Evolutionary conservation across 2,113 vertebrate species (phyloP).

Genomic region (Fulica atra): DNA sequence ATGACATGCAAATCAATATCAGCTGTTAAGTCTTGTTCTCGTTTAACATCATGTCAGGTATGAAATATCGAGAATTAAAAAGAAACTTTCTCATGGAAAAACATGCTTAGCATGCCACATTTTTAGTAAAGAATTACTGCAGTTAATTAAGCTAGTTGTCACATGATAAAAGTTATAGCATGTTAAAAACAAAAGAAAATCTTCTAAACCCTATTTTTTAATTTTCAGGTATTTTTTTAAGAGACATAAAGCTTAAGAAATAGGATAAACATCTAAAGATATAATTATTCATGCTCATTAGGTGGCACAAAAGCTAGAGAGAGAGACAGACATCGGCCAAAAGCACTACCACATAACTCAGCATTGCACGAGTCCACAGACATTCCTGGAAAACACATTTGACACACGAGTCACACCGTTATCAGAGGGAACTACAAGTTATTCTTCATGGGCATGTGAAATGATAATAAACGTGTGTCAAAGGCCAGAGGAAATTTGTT

Average conservation of each 20-base stretch:
- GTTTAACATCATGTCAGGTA: slow-evolving; percentile 24
- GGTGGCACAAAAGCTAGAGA: background rate
- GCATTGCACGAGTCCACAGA: background rate
- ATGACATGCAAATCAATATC: slow-evolving; percentile 51
- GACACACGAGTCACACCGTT: background rate
- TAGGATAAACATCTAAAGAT: background rate
- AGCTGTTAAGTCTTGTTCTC: slow-evolving; percentile 16
- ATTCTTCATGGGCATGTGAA: background rate
- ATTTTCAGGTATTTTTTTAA: background rate
- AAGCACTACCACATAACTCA: background rate
- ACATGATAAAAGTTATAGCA: background rate
- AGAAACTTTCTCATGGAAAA: slow-evolving; percentile 16
- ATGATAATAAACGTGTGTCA: background rate
- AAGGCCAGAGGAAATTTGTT: background rate
- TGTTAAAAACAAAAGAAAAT: background rate
- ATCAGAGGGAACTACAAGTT: background rate
- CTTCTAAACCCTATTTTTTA: background rate
- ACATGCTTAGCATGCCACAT: background rate
- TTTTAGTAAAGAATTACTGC: background rate
- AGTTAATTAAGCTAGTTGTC: background rate
- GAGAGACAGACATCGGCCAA: background rate
- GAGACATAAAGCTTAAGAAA: background rate
- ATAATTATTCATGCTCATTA: background rate
- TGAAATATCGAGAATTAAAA: background rate
- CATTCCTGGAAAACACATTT: background rate